Base-by-base conservation (phyloP, 2,888 invertebrate species). In the Mayetiola destructor region DNA sequence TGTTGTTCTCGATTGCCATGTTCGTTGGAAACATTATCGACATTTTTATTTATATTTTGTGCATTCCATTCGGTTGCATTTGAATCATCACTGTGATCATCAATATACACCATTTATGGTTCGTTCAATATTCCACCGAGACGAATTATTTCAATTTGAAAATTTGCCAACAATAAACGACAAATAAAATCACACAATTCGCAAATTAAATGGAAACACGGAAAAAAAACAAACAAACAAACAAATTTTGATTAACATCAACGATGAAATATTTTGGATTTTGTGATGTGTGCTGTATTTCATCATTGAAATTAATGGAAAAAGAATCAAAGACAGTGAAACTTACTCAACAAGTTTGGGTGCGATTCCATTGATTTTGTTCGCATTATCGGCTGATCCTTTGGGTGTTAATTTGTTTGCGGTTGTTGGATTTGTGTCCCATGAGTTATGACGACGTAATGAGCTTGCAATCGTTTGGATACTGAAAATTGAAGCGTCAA, bases 381-480 rank as follows among this genome's bases (percentile, higher is more conserved):
- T 18, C 2, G 20, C 20, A 53, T 53, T 53, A 12, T 53, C 53
- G 8, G 37, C 39, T 3, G 56, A 56, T 39, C 56, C 39, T 39
- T 56, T 56, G 8, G 56, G 39, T 16, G 40, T 56, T 16, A 23
- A 12, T 29, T 29, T 56, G 16, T 10, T 20, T 2, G 30, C 37
- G 3, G 29, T 29, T 3, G 21, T 39, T 14, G 23, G 39, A 10
- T 56, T 39, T 32, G 52, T 60, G 14, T 57, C 56, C 56, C 56
- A 57, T n/a, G 59, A 56, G 56, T 55, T 59, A 20, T 60, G 57
- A n/a, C 59, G 37, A 23, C 57, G 54, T 12, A 62, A 57, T 21
- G 37, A 57, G 37, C 61, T 60, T 39, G 62, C 62, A 37, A 62
- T 58, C 20, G 56, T 59, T 6, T 56, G 52, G 20, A 62, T 61